Evolutionary conservation across 2,797 vertebrate species (phyloP).

Genomic region (Sebastes steindachneri): DNA sequence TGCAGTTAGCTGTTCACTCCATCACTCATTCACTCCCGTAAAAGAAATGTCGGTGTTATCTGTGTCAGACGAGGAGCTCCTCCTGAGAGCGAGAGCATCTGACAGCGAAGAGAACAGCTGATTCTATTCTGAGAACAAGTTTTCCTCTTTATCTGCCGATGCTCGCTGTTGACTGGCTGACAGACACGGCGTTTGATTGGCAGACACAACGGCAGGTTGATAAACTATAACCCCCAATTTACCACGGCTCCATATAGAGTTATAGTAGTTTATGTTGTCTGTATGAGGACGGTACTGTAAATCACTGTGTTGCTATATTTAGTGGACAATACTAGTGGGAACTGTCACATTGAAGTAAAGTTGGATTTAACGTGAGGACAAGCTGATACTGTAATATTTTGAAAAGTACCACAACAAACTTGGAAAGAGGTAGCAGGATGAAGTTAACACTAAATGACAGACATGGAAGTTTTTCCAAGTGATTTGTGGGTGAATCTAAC

Average conservation of each 20-base stretch:
- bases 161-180: slow-evolving; percentile 42
- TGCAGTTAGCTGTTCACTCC: neutral
- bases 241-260: neutral
- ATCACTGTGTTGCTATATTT: neutral
- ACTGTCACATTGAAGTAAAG: neutral
- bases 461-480: neutral
- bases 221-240: slow-evolving; percentile 34
- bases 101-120: slow-evolving; percentile 39
- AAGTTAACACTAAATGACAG: neutral
- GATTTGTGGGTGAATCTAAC: neutral
- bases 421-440: neutral
- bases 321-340: neutral
- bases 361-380: neutral
- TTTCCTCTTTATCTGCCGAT: slow-evolving; percentile 37
- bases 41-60: slow-evolving; percentile 23
- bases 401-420: neutral
- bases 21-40: neutral
- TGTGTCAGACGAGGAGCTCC: slow-evolving; percentile 31
- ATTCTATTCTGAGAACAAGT: slow-evolving; percentile 64
- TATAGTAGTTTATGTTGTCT: neutral
- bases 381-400: neutral
- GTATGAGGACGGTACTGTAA: neutral
- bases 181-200: slow-evolving; percentile 51
- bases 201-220: slow-evolving; percentile 34
- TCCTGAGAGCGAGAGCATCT: slow-evolving; percentile 32